Evolutionary conservation across 2,888 invertebrate species (phyloP), one percentile per base, ranked within the genome.

Genomic region (Lepidocyrtinus sp.): DNA sequence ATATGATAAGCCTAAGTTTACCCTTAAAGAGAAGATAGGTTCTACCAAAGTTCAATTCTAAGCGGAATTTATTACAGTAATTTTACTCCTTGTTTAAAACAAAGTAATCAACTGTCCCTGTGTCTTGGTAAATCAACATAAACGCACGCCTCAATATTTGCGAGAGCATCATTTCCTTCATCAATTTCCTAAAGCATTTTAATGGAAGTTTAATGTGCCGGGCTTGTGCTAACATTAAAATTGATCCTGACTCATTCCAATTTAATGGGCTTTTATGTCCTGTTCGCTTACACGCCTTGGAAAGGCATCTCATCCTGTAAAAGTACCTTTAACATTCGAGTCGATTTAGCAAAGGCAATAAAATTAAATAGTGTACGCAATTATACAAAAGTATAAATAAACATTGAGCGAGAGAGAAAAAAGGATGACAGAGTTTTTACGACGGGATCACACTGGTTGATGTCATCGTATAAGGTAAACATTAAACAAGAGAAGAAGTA

Each of bases 201-300:
- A 76, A 76, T 76, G 70, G 76, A 70, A 76, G 63, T 70, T 76
- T 76, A 77, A 77, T 77, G 50, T 71, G 71, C 36, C 77, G 26
- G 45, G 19, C 63, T 59, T 26, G 21, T 26, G 25, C 69, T 22
- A 17, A 27, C 50, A 22, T 65, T 67, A 75, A 75, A 75, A 63
- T 68, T 70, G 64, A 76, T 70, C 69, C 76, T 50, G 55, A 27
- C 65, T 55, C 67, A 65, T 24, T 64, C 64, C 26, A 21, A 62
- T 68, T 69, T 75, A 75, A 69, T 69, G 68, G 75, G 68, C 46
- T 70, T 62, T 25, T n/a, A 2, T 50, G 2, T 5, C 12, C 36
- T 7, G 36, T 50, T 50, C 50, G n/a, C n/a, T n/a, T n/a, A n/a
- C n/a, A n/a, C n/a, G n/a, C 50, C 50, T 50, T 12, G 5, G 50